These are phyloP conservation scores for Stylophora pistillata DNA, from an alignment of 64 coral and sea anemone genomes.

Conservation along the genomic window DNA sequence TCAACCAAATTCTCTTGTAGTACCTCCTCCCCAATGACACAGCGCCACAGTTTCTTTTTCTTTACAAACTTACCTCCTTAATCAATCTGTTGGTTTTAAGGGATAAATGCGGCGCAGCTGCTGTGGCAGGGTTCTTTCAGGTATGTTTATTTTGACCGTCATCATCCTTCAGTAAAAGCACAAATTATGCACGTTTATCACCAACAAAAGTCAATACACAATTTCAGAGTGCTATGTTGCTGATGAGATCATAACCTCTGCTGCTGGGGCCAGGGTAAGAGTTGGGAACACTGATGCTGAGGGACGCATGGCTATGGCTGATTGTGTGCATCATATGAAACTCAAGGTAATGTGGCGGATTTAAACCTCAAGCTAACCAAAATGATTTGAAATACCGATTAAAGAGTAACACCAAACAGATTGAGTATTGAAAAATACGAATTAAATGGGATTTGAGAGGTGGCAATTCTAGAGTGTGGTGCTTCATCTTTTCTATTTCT, in stretches of 20 bases:
- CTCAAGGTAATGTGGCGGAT: constrained; percentile 29
- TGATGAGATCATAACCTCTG: constrained; percentile 92
- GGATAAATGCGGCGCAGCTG: constrained; percentile 98
- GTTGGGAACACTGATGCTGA: constrained; percentile 96
- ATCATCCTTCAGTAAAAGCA: no score
- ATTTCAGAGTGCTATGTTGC: constrained; percentile 85
- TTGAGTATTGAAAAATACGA: no score
- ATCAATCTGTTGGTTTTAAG: constrained; percentile 20
- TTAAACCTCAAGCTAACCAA: no score
- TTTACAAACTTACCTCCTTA: neutral
- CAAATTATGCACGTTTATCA: neutral
- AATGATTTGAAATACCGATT: no score
- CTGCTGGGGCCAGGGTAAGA: constrained; percentile 82
- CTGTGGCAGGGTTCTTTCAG: constrained; percentile 98
- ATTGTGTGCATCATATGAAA: constrained; percentile 74
- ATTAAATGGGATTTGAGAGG: no score
- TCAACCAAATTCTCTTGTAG: no score
- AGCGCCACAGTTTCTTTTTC: no score
- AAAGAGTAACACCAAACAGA: no score
- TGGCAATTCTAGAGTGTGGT: no score
- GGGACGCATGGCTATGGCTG: constrained; percentile 88
- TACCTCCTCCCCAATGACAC: no score
- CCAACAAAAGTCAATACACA: neutral
- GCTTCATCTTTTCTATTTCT: no score
- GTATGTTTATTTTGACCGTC: constrained; percentile 56